A percentile compares a stretch with the other conserved stretches of the same genome.
phyloP scores from a whole-genome alignment of 2,888 invertebrate species.

The Melangyna quadrimaculata region DNA sequence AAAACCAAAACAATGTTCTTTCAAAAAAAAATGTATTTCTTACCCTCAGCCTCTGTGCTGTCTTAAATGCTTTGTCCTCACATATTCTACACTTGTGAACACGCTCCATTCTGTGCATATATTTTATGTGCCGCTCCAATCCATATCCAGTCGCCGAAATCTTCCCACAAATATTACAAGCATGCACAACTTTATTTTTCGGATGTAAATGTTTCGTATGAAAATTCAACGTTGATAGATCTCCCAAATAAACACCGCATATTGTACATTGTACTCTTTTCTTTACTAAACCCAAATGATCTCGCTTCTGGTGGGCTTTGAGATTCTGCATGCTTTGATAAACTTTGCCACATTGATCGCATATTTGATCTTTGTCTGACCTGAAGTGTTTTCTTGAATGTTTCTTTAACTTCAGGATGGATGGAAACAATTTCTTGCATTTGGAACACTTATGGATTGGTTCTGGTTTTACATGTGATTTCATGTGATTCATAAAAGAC shows the following conservation, averaged over 20 bases:
- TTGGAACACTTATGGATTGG: conserved; percentile 61
- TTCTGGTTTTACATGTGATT: conserved; percentile 44
- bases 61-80: conserved; percentile 73
- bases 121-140: conserved; percentile 72
- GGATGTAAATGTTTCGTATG: conserved; percentile 73
- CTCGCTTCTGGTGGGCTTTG: conserved; percentile 9
- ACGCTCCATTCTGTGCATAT: conserved; percentile 72
- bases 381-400: conserved; percentile 72
- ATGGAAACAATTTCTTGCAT: conserved; percentile 70
- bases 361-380: conserved; percentile 65
- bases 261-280: conserved; percentile 69
- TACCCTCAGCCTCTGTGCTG: conserved; percentile 65
- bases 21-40: conserved; percentile 5
- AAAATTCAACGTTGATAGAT: conserved; percentile 65
- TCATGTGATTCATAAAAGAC: conserved; percentile 69
- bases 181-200: conserved; percentile 61
- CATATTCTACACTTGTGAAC: conserved; percentile 73
- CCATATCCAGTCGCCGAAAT: conserved; percentile 72
- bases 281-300: conserved; percentile 50
- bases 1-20: background rate
- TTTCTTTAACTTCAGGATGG: conserved; percentile 59
- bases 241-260: conserved; percentile 71
- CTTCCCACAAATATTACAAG: conserved; percentile 73
- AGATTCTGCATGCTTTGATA: conserved; percentile 7
- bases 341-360: conserved; percentile 73